phyloP scores from a whole-genome alignment of 2,888 invertebrate species.

The Idaea biselata region DNA sequence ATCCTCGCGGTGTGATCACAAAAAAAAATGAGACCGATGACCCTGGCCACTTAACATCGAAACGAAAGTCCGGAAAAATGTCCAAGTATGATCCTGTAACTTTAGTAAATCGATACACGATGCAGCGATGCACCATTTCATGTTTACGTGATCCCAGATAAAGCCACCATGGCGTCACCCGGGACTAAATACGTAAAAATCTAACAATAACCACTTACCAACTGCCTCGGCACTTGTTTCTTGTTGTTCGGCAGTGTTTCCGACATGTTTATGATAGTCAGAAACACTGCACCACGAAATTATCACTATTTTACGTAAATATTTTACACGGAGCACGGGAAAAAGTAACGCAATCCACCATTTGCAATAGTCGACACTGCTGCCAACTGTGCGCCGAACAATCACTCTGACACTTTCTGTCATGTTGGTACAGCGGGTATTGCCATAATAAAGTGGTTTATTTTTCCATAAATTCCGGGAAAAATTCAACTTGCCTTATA shows the following conservation, averaged over 20 bases:
- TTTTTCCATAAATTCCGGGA: conserved; percentile 38
- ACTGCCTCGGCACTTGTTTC: conserved; percentile 81
- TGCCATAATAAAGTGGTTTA: conserved; percentile 67
- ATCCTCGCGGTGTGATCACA: conserved; percentile 72
- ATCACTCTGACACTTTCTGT: conserved; percentile 63
- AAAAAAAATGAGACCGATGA: conserved; percentile 69
- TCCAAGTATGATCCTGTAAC: conserved; percentile 47
- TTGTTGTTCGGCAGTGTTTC: conserved; percentile 81
- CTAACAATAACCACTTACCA: conserved; percentile 82
- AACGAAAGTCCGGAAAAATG: conserved; percentile 40
- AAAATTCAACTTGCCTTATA: conserved; percentile 61
- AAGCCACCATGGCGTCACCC: conserved; percentile 84
- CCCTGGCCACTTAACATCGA: conserved; percentile 53
- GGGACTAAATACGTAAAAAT: conserved; percentile 79
- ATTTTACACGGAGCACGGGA: conserved; percentile 81
- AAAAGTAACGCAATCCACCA: conserved; percentile 81
- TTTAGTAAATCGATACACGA: conserved; percentile 77
- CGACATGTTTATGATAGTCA: conserved; percentile 79
- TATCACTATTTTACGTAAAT: conserved; percentile 81
- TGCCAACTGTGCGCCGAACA: conserved; percentile 67
- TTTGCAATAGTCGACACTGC: conserved; percentile 78
- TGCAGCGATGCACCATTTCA: conserved; percentile 81
- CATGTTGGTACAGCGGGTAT: conserved; percentile 56
- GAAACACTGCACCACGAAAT: conserved; percentile 77
- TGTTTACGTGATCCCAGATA: conserved; percentile 84